Evolutionary conservation across 2,113 vertebrate genomes (phyloP), one percentile per base, ranked within the genome.

Genomic region (chimpanzee (Pan troglodytes)): DNA sequence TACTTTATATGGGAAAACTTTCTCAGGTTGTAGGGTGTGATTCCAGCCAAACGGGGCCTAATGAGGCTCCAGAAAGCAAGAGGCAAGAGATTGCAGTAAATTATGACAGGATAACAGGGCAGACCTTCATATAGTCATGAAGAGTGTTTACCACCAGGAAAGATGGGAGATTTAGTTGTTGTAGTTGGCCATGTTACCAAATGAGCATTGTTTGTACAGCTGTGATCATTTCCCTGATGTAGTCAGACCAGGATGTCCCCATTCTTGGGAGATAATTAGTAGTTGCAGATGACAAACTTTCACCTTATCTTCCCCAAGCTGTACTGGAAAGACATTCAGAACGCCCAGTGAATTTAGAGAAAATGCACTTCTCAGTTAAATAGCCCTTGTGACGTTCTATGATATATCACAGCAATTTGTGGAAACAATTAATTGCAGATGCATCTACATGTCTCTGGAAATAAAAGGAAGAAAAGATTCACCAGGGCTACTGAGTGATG

Each of bases 371-470:
- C 25, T 96, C 23, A 79, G 17, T 40, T 50, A 93, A 70, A 35
- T 38, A 96, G 3, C 27, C 20, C 32, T 85, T 85, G 43, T 67
- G 57, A 17, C 89, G 70, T 45, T 32, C 6, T 17, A 16, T 96
- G 78, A 70, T 94, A 50, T 50, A 93, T 80, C 40, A 52, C 5
- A 96, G 23, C 14, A 61, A 61, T 85, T 78, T 94, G 50, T 40
- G 94, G 10, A 88, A 88, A 90, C 61, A 59, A 87, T 78, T 89
- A 81, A 76, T 82, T 88, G 72, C 45, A 89, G 27, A 81, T n/a
- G 5, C 25, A 67, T 9, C 16, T 88, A n/a, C 1, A 45, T 80
- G 25, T 30, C 55, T 90, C 67, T 88, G 38, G 89, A 38, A 92
- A 91, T 52, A 68, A 45, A 93, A 64, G 11, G 52, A 88, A 80